Evolutionary conservation across 2,888 invertebrate species (phyloP), one percentile per base, ranked within the genome.

Genomic region (Melinopterus prodromus): DNA sequence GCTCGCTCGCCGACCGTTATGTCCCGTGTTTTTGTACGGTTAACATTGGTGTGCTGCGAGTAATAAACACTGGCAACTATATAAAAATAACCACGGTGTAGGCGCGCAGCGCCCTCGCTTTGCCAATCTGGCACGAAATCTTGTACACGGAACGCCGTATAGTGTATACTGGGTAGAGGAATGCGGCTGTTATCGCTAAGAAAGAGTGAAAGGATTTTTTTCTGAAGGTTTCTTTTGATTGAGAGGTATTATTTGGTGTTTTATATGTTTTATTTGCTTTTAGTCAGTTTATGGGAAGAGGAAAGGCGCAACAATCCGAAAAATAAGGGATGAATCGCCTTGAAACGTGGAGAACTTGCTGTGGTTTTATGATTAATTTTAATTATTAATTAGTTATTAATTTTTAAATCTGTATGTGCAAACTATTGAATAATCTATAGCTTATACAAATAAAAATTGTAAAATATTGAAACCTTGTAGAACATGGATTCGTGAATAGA

Each of bases 71-170:
- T 53, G 53, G 53, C 7, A 53, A 12, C 9, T 53, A 53, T 53
- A 53, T 53, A 53, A 53, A 53, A 53, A 53, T 53, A 53, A 53
- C 53, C 53, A 53, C 9, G 53, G 53, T 53, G 12, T 9, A 53
- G 53, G 53, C 53, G 53, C 9, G 53, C 53, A 3, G 38, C 38
- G 7, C 9, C 12, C 5, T 53, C 0, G 12, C 7, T 53, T 6
- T 53, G 53, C 7, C 37, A 74, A 74, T 74, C 74, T 74, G 36
- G 74, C 74, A 74, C 74, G 74, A 74, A 36, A 74, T 74, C 74
- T 74, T 35, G 74, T 74, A 74, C 53, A 53, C 12, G 53, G 74
- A 36, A 35, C 2, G 74, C 7, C 12, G 74, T 74, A 35, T 74
- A 74, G 37, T 35, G 74, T 74, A 35, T 74, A 74, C 35, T 9